Evolutionary conservation across 1,140 invertebrate species (phyloP).

Genomic region (Polypedilum pembai): DNA sequence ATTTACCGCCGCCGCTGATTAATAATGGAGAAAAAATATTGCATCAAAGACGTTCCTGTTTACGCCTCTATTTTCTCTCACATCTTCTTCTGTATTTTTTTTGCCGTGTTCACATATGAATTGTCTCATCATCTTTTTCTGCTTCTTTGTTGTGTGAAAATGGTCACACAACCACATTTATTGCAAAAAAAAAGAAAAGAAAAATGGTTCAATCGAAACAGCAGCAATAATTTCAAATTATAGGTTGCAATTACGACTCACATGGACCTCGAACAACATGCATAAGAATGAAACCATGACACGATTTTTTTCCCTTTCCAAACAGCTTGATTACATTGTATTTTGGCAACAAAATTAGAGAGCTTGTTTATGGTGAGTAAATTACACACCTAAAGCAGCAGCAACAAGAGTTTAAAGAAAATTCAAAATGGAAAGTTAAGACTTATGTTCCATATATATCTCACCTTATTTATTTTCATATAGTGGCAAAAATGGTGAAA

Average conservation of each 20-base stretch:
- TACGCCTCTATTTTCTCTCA: not conserved
- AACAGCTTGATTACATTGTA: constrained; percentile 23
- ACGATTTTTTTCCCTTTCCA: not conserved
- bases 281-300: not conserved
- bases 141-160: not conserved
- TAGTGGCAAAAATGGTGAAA: no score
- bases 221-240: constrained; percentile 23
- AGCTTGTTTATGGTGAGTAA: no score
- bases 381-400: no score
- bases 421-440: no score
- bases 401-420: no score
- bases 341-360: constrained; percentile 28
- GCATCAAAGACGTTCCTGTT: constrained; percentile 15
- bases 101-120: not conserved
- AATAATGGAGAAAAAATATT: constrained; percentile 1
- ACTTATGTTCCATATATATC: no score
- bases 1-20: not conserved
- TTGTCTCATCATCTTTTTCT: not conserved
- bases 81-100: not conserved
- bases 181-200: not conserved
- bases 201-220: not conserved
- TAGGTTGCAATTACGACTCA: not conserved
- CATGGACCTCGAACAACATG: not conserved
- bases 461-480: no score
- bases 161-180: not conserved